A percentile compares a stretch with the other conserved stretches of the same genome.
Conservation (phyloP, 2,888 invertebrate genomes). For the Stictocephala bisonia region DNA sequence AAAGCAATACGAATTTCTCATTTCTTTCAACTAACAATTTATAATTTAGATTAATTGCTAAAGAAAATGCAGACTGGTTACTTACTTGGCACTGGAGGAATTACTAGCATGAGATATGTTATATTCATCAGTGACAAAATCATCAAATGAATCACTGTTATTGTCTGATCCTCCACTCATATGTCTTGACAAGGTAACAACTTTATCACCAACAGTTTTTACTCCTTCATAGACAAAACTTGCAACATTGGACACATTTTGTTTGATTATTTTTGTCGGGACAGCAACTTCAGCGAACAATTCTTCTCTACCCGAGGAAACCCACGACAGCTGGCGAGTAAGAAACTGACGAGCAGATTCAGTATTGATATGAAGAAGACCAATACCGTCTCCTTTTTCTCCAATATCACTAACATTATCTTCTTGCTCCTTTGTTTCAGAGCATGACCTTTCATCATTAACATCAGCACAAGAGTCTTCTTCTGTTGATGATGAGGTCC, state of each 20-base stretch:
- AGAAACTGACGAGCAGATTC: slow-evolving; percentile 82
- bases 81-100: slow-evolving; percentile 62
- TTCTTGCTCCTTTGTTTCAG: slow-evolving; percentile 65
- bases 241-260: slow-evolving; percentile 79
- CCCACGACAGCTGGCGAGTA: slow-evolving; percentile 79
- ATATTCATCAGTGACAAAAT: slow-evolving; percentile 59
- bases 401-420: slow-evolving; percentile 63
- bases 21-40: no score
- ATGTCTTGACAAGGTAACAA: slow-evolving; percentile 77
- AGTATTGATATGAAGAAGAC: slow-evolving; percentile 81
- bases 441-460: slow-evolving; percentile 25
- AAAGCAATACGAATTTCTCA: no score
- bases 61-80: no score
- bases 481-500: slow-evolving; percentile 69
- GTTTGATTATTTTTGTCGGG: slow-evolving; percentile 76
- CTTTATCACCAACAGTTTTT: slow-evolving; percentile 79
- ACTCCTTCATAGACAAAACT: slow-evolving; percentile 81
- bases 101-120: slow-evolving; percentile 62
- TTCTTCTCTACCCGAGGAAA: slow-evolving; percentile 75
- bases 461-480: slow-evolving; percentile 53
- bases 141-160: slow-evolving; percentile 70
- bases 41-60: no score
- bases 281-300: slow-evolving; percentile 75
- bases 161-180: slow-evolving; percentile 79
- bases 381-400: slow-evolving; percentile 66